Conservation (phyloP, 2,113 vertebrate species). For the Lycocorax pyrrhopterus region DNA sequence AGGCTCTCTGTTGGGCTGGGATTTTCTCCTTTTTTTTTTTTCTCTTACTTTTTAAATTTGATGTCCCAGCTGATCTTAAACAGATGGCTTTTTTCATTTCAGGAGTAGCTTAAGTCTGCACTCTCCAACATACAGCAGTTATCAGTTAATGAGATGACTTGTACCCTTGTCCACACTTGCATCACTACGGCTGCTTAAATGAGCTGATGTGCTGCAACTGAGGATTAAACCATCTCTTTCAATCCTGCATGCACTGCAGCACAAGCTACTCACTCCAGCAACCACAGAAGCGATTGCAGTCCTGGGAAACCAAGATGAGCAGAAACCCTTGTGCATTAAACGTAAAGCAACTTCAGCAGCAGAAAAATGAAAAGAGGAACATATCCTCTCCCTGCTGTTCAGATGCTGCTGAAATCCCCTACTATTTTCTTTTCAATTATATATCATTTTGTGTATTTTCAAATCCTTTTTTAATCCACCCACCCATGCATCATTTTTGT, state of each 20-base stretch:
- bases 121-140: conserved; percentile 20
- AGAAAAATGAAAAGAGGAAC: neutral
- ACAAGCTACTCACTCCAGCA: conserved; percentile 42
- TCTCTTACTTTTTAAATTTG: conserved; percentile 11
- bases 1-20: neutral
- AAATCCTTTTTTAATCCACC: neutral
- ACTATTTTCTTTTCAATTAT: neutral
- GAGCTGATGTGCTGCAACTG: conserved; percentile 39
- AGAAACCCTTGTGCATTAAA: neutral
- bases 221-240: conserved; percentile 29
- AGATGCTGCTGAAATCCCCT: neutral
- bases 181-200: neutral
- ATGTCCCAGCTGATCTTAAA: conserved; percentile 37
- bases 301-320: conserved; percentile 24
- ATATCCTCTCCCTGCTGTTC: neutral
- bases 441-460: neutral
- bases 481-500: neutral
- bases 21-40: neutral
- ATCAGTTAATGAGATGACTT: conserved; percentile 61
- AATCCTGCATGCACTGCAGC: conserved; percentile 47
- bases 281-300: neutral
- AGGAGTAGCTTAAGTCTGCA: conserved; percentile 22
- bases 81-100: conserved; percentile 23
- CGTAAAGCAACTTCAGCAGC: neutral
- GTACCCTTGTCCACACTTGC: conserved; percentile 50